Percentiles rank a stretch among this genome's conserved stretches.
Conservation (phyloP, 2,113 vertebrate genomes). For the Syngnathus scovelli region DNA sequence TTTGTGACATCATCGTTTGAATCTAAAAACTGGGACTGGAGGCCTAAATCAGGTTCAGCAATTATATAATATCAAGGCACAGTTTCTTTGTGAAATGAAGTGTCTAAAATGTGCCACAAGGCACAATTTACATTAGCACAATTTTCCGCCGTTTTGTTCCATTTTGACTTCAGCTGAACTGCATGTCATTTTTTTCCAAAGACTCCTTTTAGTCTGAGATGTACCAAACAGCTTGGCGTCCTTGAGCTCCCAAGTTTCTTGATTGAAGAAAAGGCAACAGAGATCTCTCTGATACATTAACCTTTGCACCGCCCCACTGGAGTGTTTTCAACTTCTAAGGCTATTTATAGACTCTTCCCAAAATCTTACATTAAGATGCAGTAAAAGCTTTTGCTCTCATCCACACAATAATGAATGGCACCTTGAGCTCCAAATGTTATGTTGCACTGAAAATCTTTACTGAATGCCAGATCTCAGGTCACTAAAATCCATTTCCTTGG, state of each 20-base stretch:
- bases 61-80: not conserved
- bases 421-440: not conserved
- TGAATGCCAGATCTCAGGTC: not conserved
- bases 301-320: slow-evolving; percentile 24
- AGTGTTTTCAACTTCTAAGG: slow-evolving; percentile 19
- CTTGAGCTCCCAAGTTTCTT: slow-evolving; percentile 49
- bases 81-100: not conserved
- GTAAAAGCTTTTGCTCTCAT: slow-evolving; percentile 21
- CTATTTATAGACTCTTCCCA: slow-evolving; percentile 37
- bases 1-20: slow-evolving; percentile 16
- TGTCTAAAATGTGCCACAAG: not conserved
- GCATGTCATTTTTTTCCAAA: slow-evolving; percentile 38
- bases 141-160: slow-evolving; percentile 33
- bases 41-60: not conserved
- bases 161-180: slow-evolving; percentile 12
- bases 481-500: slow-evolving; percentile 6
- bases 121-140: slow-evolving; percentile 30
- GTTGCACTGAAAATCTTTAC: not conserved
- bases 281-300: slow-evolving; percentile 43
- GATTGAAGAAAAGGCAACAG: slow-evolving; percentile 37
- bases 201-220: slow-evolving; percentile 20
- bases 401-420: slow-evolving; percentile 6
- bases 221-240: slow-evolving; percentile 39
- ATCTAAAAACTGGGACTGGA: not conserved
- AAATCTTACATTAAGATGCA: slow-evolving; percentile 25